phyloP scores from a whole-genome alignment of 2,113 vertebrate species.

The Mastomys natalensis region DNA sequence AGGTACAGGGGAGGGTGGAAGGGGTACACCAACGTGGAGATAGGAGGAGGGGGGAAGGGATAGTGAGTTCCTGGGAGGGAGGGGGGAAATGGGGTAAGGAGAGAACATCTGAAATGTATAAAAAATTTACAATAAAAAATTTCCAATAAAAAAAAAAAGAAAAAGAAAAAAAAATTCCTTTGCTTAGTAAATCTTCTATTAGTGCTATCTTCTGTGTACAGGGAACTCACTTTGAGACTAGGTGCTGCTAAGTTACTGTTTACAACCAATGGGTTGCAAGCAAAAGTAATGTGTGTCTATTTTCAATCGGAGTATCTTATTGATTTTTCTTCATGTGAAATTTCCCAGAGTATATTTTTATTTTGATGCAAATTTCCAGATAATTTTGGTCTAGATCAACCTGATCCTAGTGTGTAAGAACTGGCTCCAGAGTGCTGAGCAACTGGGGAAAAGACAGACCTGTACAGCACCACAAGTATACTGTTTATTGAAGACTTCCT shows the following conservation, averaged over 20 bases:
- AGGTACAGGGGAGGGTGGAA: too few relatives aligned
- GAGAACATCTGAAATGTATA: too few relatives aligned
- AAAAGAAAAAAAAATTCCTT: too few relatives aligned
- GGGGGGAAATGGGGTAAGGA: too few relatives aligned
- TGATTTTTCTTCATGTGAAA: not conserved
- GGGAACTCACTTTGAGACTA: not conserved
- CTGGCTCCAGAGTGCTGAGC: not conserved
- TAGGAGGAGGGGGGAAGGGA: too few relatives aligned
- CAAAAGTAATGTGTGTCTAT: not conserved
- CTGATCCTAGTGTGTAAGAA: not conserved
- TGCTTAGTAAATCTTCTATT: not conserved
- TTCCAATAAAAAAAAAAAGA: too few relatives aligned
- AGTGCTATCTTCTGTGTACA: not conserved
- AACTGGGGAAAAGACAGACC: not conserved
- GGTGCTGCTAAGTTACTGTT: not conserved
- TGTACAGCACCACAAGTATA: not conserved
- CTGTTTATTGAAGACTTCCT: not conserved
- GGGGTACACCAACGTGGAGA: too few relatives aligned
- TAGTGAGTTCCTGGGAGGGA: too few relatives aligned
- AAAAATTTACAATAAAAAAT: too few relatives aligned
- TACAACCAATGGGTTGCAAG: not conserved
- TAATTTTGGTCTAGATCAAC: not conserved
- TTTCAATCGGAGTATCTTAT: not conserved
- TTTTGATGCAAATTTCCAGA: slow-evolving; percentile 24
- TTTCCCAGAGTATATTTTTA: slow-evolving; percentile 26